Evolutionary conservation across 2,113 vertebrate species (phyloP).

Genomic region (Tyrannus savana): DNA sequence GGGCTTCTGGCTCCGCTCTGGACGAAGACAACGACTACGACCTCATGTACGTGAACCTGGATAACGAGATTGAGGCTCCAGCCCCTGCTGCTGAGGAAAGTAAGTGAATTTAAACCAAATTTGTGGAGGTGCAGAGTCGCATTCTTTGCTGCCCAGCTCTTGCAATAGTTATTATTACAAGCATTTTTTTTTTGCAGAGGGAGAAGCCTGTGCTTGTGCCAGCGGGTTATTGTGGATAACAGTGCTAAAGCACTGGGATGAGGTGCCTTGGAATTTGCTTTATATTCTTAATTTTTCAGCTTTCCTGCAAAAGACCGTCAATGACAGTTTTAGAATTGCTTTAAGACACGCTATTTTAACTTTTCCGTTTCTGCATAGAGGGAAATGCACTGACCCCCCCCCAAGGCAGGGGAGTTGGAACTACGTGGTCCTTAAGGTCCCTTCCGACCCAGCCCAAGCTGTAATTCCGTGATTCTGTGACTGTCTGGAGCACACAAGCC

Average conservation of each 20-base stretch:
- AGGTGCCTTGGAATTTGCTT: background rate
- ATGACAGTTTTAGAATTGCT: background rate
- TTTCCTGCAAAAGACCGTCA: background rate
- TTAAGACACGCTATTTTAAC: fast-evolving
- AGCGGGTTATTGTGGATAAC: background rate
- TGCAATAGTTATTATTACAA: background rate
- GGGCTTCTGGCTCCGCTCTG: conserved; percentile 51
- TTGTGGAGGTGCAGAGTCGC: background rate
- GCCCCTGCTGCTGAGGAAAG: conserved; percentile 75
- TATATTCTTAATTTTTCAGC: background rate
- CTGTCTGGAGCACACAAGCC: background rate
- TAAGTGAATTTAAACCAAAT: conserved; percentile 56
- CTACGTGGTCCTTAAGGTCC: background rate
- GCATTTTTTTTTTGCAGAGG: background rate
- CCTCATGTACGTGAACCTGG: conserved; percentile 77
- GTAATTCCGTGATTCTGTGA: fast-evolving
- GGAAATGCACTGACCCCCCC: background rate
- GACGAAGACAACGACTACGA: conserved; percentile 71
- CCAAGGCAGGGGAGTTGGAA: background rate
- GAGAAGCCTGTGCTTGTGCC: background rate
- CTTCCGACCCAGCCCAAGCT: background rate
- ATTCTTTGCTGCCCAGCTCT: background rate
- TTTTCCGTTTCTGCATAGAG: background rate
- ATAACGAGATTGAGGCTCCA: conserved; percentile 81
- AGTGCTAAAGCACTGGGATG: background rate